Evolutionary conservation across 2,888 invertebrate species (phyloP).

Genomic region (Perdita meconis): DNA sequence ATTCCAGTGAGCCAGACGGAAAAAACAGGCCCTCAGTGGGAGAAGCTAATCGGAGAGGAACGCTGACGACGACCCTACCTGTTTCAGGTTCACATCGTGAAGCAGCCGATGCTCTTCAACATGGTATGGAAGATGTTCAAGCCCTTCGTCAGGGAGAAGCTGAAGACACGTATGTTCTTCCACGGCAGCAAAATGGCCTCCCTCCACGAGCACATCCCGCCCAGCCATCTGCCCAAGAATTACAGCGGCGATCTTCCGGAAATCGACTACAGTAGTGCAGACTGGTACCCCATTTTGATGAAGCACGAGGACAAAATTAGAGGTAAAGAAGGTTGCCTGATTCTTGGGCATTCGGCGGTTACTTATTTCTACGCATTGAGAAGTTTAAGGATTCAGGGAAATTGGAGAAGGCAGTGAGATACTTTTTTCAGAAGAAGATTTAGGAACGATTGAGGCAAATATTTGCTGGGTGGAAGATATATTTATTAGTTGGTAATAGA

Average conservation of each 20-base stretch:
- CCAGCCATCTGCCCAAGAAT: constrained; percentile 89
- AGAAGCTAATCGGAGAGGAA: neutral
- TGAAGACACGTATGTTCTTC: constrained; percentile 92
- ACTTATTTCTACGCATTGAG: too few species aligned
- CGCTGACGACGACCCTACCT: neutral
- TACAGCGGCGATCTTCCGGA: constrained; percentile 91
- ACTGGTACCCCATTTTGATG: constrained; percentile 91
- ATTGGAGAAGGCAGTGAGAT: too few species aligned
- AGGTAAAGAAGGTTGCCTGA: constrained; percentile 72
- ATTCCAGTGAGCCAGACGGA: too few species aligned
- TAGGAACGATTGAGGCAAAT: too few species aligned
- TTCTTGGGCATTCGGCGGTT: too few species aligned
- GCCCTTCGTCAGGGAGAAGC: constrained; percentile 92
- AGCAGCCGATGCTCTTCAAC: constrained; percentile 93
- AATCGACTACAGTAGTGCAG: constrained; percentile 90
- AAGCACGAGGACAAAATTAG: constrained; percentile 88
- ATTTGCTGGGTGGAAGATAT: too few species aligned
- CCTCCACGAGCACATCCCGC: constrained; percentile 89
- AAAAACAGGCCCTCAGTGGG: neutral
- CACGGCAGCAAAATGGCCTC: constrained; percentile 92
- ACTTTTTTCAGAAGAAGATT: too few species aligned
- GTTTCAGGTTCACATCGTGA: constrained; percentile 90
- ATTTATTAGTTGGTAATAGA: too few species aligned
- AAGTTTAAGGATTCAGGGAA: too few species aligned
- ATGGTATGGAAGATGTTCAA: constrained; percentile 94